A percentile compares a stretch with the other conserved stretches of the same genome.
phyloP scores from a whole-genome alignment of 2,888 invertebrate species.

The Hirtodrosophila confusa region DNA sequence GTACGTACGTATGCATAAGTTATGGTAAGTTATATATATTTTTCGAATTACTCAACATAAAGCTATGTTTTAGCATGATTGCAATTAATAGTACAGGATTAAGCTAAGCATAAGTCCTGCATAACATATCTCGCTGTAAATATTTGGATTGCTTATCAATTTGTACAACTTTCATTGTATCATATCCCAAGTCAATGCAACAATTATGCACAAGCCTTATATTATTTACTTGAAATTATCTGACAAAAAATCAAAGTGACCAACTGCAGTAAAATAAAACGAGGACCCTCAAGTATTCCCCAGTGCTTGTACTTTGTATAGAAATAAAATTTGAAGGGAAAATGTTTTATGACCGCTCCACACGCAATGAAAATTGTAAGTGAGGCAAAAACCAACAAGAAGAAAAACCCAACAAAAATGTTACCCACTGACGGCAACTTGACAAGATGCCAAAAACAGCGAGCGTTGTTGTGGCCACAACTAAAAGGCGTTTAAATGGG shows the following conservation, averaged over 20 bases:
- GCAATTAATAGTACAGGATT: no score
- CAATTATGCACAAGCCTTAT: not conserved
- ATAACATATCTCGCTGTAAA: no score
- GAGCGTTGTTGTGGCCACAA: conserved; percentile 56
- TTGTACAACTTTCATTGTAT: not conserved
- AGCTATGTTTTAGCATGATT: no score
- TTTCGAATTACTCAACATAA: no score
- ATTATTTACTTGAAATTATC: not conserved
- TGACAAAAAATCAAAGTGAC: conserved; percentile 19
- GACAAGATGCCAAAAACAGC: conserved; percentile 75
- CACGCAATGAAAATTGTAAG: conserved; percentile 52
- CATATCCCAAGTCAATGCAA: no score
- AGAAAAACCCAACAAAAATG: conserved; percentile 25
- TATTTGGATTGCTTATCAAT: no score
- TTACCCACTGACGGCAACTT: conserved; percentile 60
- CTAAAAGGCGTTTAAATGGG: conserved; percentile 14
- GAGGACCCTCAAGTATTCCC: not conserved
- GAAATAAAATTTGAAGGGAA: conserved; percentile 22
- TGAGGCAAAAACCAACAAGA: conserved; percentile 17
- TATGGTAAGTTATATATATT: no score
- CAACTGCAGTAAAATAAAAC: conserved; percentile 29
- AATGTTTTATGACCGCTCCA: conserved; percentile 48
- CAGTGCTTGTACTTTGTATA: conserved; percentile 13
- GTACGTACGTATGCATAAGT: no score
- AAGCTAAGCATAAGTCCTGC: no score